Conservation (phyloP, 2,113 vertebrate species). For the Hypanus sabinus region DNA sequence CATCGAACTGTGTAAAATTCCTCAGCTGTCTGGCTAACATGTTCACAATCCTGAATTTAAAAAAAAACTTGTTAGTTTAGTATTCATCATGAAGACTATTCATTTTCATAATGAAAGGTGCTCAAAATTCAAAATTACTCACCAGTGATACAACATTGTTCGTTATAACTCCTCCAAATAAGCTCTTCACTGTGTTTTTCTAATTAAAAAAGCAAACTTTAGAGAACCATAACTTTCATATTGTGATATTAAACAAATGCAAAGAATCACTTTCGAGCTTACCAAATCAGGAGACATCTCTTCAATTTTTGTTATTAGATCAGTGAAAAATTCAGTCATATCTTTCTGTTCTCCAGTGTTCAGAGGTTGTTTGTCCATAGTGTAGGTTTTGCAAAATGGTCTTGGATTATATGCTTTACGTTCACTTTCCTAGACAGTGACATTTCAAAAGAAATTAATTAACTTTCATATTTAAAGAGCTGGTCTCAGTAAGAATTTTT, state of each 20-base stretch:
- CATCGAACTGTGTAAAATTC: conserved; percentile 97
- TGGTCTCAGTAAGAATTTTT: conserved; percentile 18
- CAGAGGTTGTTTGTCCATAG: conserved; percentile 96
- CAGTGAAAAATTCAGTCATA: conserved; percentile 98
- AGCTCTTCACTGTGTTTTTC: conserved; percentile 98
- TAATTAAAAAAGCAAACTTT: conserved; percentile 46
- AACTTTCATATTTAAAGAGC: not conserved
- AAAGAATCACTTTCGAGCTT: conserved; percentile 41
- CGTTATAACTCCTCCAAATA: conserved; percentile 97
- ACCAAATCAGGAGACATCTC: conserved; percentile 98
- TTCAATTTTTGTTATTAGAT: conserved; percentile 98
- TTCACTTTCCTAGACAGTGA: conserved; percentile 77
- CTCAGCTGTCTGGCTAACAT: conserved; percentile 96
- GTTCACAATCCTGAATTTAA: conserved; percentile 81
- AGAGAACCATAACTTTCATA: conserved; percentile 33
- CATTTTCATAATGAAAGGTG: conserved; percentile 22
- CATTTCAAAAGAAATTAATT: not conserved
- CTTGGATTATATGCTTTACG: conserved; percentile 95
- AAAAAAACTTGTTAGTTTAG: conserved; percentile 36
- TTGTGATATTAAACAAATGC: not conserved
- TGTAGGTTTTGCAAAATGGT: conserved; percentile 97
- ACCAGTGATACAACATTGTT: conserved; percentile 98
- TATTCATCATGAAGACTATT: conserved; percentile 3
- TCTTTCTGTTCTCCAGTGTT: conserved; percentile 98
- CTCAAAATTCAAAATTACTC: conserved; percentile 47